These are phyloP conservation scores for Canis aureus DNA, from an alignment of 2,113 vertebrate species.

Conservation along the genomic window DNA sequence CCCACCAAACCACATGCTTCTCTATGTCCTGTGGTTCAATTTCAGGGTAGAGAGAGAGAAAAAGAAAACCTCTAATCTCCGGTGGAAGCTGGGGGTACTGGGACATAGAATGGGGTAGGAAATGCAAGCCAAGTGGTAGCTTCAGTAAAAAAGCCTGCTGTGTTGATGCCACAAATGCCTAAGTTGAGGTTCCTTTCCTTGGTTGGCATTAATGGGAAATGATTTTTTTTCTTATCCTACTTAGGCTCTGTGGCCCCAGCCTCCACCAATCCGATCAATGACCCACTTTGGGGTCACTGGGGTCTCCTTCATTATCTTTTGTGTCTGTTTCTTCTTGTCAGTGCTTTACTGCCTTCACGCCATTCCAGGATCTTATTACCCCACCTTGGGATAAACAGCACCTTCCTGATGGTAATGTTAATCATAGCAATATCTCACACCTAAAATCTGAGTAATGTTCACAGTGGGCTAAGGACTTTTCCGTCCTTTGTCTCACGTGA, in stretches of 20 bases:
- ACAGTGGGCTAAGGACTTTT: background rate
- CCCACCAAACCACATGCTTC: background rate
- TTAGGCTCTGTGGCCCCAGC: background rate
- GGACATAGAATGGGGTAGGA: background rate
- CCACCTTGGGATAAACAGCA: background rate
- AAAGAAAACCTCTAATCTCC: background rate
- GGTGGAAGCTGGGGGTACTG: background rate
- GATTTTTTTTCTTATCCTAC: background rate
- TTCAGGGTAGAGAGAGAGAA: background rate
- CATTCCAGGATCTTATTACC: background rate
- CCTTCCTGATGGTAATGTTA: background rate
- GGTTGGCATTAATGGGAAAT: background rate
- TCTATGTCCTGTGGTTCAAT: background rate
- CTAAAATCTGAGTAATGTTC: background rate
- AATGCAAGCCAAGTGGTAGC: background rate
- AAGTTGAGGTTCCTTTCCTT: background rate
- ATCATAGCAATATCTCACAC: background rate
- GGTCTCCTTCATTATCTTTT: background rate
- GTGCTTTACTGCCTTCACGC: background rate
- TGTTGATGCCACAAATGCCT: background rate
- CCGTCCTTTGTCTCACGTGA: background rate
- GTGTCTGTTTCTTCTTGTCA: background rate
- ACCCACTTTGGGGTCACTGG: too few relatives aligned
- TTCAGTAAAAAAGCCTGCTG: background rate
- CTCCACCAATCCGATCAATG: background rate